phyloP scores from a whole-genome alignment of 2,797 vertebrate genomes.

The Dryobates pubescens region DNA sequence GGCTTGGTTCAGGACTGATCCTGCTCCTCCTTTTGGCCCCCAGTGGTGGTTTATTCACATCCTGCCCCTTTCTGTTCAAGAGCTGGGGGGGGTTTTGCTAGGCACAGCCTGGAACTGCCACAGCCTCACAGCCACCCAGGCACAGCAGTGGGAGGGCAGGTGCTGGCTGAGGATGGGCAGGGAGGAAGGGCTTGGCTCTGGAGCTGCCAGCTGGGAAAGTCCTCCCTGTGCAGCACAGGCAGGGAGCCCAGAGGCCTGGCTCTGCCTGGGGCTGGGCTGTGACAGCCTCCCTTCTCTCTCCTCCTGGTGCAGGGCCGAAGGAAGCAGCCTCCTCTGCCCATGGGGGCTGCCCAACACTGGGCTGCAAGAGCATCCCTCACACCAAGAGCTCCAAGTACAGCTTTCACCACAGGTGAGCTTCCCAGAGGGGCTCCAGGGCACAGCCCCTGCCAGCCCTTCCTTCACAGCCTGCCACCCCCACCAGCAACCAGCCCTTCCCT shows the following conservation, averaged over 20 bases:
- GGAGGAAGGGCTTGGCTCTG: background rate
- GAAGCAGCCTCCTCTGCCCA: slow-evolving; percentile 82
- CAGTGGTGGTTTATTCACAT: too few species aligned
- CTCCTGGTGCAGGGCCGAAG: slow-evolving; percentile 80
- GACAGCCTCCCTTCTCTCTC: background rate
- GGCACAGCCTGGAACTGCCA: too few species aligned
- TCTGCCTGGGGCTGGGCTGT: background rate
- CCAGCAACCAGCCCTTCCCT: background rate
- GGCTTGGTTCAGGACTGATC: too few species aligned
- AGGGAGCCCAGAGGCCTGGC: background rate
- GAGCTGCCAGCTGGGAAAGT: background rate
- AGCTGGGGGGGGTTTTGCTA: too few species aligned
- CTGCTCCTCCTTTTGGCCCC: too few species aligned
- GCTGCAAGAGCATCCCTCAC: slow-evolving; percentile 88
- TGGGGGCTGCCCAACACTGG: slow-evolving; percentile 81
- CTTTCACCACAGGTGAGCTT: slow-evolving; percentile 93
- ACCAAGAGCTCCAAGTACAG: slow-evolving; percentile 92
- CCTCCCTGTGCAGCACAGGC: background rate
- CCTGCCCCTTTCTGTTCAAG: too few species aligned
- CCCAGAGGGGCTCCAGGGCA: background rate
- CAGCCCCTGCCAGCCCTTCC: background rate
- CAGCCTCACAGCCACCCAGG: background rate
- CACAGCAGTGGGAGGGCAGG: background rate
- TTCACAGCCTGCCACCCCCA: background rate
- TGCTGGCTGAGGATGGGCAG: background rate